These are phyloP conservation scores for Chaenodraco wilsoni DNA, from an alignment of 2,797 vertebrate genomes.

Conservation along the genomic window DNA sequence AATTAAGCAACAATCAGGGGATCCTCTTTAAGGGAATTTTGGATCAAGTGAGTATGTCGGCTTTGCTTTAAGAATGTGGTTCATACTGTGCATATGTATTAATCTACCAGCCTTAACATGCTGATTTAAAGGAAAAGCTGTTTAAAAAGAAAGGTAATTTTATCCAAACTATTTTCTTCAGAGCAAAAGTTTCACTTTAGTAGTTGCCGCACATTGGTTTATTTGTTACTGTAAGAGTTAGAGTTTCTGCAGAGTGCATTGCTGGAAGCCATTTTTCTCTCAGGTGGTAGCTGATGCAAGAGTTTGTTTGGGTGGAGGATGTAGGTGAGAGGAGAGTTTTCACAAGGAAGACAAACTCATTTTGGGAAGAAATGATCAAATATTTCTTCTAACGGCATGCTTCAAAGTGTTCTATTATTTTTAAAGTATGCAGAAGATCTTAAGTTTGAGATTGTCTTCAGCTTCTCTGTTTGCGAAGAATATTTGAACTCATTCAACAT, in stretches of 20 bases:
- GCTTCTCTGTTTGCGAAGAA: too few relatives aligned
- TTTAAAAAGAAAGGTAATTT: background rate
- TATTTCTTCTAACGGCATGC: background rate
- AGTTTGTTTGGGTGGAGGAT: slow-evolving; percentile 50
- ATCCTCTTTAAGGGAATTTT: slow-evolving; percentile 5
- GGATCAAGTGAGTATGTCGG: slow-evolving; percentile 48
- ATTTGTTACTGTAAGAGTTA: background rate
- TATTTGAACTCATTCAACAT: too few relatives aligned
- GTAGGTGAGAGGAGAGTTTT: background rate
- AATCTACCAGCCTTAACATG: background rate
- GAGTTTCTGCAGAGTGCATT: background rate
- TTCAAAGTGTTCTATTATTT: background rate
- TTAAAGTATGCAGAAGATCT: too few relatives aligned
- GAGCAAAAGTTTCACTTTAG: too few relatives aligned
- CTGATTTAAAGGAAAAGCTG: background rate
- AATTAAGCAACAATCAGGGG: background rate
- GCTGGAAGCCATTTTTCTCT: slow-evolving; percentile 7
- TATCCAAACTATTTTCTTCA: background rate
- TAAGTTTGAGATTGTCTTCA: too few relatives aligned
- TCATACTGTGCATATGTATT: background rate
- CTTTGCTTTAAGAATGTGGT: background rate
- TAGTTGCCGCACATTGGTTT: slow-evolving; percentile 1
- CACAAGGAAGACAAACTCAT: background rate
- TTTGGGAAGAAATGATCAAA: background rate
- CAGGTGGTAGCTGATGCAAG: slow-evolving; percentile 62